Evolutionary conservation across 2,797 vertebrate genomes (phyloP).

Genomic region (Anas bernieri): DNA sequence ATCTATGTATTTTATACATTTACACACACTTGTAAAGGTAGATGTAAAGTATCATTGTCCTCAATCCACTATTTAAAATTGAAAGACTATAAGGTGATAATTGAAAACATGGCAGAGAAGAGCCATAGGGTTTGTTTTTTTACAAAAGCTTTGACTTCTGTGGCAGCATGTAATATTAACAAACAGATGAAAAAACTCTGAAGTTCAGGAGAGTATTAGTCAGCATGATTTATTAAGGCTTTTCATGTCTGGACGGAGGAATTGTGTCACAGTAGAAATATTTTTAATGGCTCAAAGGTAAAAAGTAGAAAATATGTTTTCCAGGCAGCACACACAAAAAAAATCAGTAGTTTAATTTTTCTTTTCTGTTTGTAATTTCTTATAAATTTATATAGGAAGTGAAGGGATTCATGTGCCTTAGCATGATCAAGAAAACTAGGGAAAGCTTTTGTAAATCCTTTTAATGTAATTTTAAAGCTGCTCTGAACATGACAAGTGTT

Average conservation of each 20-base stretch:
- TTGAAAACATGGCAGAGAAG: neutral
- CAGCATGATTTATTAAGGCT: neutral
- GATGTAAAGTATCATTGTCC: neutral
- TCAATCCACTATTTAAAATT: neutral
- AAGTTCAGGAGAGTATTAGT: neutral
- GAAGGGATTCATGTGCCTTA: slow-evolving; percentile 9
- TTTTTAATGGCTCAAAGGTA: slow-evolving; percentile 8
- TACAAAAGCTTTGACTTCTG: neutral
- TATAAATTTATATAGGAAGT: neutral
- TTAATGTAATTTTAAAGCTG: slow-evolving; percentile 53
- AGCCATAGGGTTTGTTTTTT: neutral
- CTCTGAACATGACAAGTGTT: slow-evolving; percentile 57
- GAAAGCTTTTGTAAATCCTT: neutral
- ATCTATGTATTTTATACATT: neutral
- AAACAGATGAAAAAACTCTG: neutral
- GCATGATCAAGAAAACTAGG: slow-evolving; percentile 13
- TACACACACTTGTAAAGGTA: neutral
- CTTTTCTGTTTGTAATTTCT: neutral
- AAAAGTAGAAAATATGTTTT: neutral
- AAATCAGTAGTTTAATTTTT: neutral
- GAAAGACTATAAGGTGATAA: neutral
- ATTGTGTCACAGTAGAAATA: neutral
- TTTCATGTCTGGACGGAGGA: slow-evolving; percentile 1
- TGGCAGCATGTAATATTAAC: neutral
- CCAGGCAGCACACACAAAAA: neutral